Evolutionary conservation across 2,113 vertebrate genomes (phyloP).

Genomic region (Psephotus haematonotus): DNA sequence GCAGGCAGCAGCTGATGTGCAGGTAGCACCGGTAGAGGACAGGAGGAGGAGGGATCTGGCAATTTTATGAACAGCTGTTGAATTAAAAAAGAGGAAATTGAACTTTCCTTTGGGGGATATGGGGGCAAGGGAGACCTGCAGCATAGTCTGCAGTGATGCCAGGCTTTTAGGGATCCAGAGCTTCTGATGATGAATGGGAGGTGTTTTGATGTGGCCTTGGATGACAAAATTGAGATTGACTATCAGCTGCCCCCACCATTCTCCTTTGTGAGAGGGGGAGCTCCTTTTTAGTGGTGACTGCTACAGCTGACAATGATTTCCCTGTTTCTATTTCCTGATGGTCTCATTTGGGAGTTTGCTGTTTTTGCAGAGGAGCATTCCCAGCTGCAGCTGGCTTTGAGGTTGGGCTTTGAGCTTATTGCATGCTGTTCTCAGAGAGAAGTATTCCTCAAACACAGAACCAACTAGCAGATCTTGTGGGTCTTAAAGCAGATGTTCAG

Average conservation of each 20-base stretch:
- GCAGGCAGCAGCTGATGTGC: neutral
- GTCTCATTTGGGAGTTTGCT: neutral
- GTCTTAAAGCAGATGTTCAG: neutral
- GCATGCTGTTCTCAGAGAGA: accelerated
- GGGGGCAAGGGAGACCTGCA: neutral
- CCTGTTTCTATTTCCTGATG: neutral
- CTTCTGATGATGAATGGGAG: neutral
- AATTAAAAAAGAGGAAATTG: neutral
- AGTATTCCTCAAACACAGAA: neutral
- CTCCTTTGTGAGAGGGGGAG: neutral
- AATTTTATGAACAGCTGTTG: neutral
- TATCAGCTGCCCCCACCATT: accelerated
- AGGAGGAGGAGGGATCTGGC: neutral
- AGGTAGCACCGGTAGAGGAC: accelerated
- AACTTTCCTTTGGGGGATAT: neutral
- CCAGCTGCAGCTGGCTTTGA: neutral
- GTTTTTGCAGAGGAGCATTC: neutral
- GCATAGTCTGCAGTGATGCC: neutral
- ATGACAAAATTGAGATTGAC: neutral
- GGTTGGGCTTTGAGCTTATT: neutral
- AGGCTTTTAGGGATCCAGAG: neutral
- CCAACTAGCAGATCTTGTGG: neutral
- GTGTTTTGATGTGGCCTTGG: neutral
- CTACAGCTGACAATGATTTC: neutral
- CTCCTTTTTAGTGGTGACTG: neutral